Evolutionary conservation across 2,113 vertebrate species (phyloP).

Genomic region (Lates calcarifer): DNA sequence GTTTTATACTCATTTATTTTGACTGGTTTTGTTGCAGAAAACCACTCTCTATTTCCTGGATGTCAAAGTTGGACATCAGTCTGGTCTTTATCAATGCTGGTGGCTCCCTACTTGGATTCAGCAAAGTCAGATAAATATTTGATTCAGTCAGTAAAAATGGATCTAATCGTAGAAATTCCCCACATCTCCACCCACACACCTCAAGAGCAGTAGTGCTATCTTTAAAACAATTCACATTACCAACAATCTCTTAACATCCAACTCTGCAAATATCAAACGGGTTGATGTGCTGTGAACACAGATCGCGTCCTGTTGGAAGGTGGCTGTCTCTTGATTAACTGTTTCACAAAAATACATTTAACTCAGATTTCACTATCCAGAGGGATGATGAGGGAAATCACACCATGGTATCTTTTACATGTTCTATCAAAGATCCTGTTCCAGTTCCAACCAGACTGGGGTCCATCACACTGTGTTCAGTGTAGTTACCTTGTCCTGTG

Average conservation of each 20-base stretch:
- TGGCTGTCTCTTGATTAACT: not conserved
- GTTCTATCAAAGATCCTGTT: not conserved
- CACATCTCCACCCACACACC: slow-evolving; percentile 7
- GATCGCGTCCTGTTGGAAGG: not conserved
- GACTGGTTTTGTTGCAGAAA: not conserved
- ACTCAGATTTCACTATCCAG: not conserved
- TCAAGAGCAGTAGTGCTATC: not conserved
- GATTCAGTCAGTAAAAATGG: not conserved
- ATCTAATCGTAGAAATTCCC: not conserved
- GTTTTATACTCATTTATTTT: not conserved
- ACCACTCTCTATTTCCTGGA: not conserved
- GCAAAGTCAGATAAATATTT: not conserved
- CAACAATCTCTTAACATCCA: not conserved
- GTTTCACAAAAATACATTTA: not conserved
- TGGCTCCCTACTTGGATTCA: not conserved
- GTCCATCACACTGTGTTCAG: accelerated
- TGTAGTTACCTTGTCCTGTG: slow-evolving; percentile 90
- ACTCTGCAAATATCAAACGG: not conserved
- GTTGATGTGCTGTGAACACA: not conserved
- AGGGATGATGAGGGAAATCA: not conserved
- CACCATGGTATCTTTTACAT: not conserved
- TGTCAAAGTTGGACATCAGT: not conserved
- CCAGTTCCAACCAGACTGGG: not conserved
- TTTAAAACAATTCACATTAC: not conserved
- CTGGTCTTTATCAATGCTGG: not conserved